Conservation (phyloP, 2,888 invertebrate species). For the Portevinia maculata region DNA sequence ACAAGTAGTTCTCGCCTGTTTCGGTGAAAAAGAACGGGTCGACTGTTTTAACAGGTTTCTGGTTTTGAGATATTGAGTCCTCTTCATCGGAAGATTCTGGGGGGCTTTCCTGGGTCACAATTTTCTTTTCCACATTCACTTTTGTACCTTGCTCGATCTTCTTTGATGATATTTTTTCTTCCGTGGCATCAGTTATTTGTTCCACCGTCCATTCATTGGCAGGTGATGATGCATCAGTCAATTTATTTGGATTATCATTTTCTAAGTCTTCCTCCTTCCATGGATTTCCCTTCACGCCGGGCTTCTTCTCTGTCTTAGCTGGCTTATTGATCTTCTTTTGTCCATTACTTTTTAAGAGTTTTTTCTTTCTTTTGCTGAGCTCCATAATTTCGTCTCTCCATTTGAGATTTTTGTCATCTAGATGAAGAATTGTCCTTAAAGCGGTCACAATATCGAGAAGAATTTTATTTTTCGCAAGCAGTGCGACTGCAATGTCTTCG, state of each 20-base stretch:
- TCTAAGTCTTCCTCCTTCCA: slow-evolving; percentile 78
- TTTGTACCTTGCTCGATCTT: not conserved
- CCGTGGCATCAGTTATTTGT: not conserved
- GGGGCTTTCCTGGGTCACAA: slow-evolving; percentile 10
- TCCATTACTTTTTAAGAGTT: slow-evolving; percentile 17
- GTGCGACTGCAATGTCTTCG: slow-evolving; percentile 79
- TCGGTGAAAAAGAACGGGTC: slow-evolving; percentile 82
- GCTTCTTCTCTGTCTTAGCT: slow-evolving; percentile 13
- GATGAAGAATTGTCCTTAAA: slow-evolving; percentile 76
- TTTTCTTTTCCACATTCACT: not conserved
- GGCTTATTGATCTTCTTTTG: slow-evolving; percentile 44
- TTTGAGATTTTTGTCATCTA: slow-evolving; percentile 74
- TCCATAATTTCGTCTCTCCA: slow-evolving; percentile 79
- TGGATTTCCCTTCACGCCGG: slow-evolving; percentile 74
- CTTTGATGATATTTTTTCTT: not conserved
- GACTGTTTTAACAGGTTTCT: slow-evolving; percentile 44
- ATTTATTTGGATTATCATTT: not conserved
- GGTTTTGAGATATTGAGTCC: not conserved
- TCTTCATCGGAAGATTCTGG: slow-evolving; percentile 62
- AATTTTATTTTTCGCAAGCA: slow-evolving; percentile 79
- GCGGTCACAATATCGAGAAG: slow-evolving; percentile 75
- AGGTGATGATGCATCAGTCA: not conserved
- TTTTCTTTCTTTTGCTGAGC: slow-evolving; percentile 77
- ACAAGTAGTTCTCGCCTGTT: slow-evolving; percentile 80
- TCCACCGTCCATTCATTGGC: slow-evolving; percentile 47